These are phyloP conservation scores for Mystacornis crossleyi DNA, from an alignment of 2,113 vertebrate genomes.

Conservation along the genomic window DNA sequence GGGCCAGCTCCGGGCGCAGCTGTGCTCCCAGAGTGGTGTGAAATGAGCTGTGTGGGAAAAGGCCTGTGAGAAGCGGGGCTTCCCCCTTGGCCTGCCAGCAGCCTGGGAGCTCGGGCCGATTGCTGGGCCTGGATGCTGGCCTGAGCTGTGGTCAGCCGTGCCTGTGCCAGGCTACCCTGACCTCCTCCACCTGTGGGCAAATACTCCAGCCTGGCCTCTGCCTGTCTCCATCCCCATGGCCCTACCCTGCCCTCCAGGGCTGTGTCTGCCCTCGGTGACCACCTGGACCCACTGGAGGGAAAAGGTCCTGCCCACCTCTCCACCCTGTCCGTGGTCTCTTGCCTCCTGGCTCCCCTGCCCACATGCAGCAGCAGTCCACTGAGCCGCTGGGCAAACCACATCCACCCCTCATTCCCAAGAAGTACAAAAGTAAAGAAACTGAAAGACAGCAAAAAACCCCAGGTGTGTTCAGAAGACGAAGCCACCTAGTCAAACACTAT, in stretches of 20 bases:
- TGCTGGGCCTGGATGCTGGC: neutral
- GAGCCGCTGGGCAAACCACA: accelerated
- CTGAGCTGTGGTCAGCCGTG: neutral
- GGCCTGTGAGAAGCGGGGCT: neutral
- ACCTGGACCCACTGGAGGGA: accelerated
- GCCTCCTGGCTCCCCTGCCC: neutral
- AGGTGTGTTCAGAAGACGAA: neutral
- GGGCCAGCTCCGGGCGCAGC: neutral
- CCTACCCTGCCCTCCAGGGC: neutral
- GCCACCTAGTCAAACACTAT: neutral
- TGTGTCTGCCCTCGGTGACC: neutral
- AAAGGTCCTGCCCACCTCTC: neutral
- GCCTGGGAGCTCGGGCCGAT: neutral
- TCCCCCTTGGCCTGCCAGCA: neutral
- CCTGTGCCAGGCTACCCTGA: neutral
- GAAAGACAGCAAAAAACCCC: neutral
- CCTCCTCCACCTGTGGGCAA: neutral
- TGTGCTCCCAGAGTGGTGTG: neutral
- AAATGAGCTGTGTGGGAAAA: neutral
- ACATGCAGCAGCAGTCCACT: neutral
- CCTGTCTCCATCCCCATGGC: accelerated
- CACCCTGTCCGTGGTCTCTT: neutral
- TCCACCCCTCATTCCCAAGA: accelerated
- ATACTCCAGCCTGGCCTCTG: neutral
- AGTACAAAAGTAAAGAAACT: neutral